phyloP scores from a whole-genome alignment of 2,888 invertebrate genomes.

The Automeris io region DNA sequence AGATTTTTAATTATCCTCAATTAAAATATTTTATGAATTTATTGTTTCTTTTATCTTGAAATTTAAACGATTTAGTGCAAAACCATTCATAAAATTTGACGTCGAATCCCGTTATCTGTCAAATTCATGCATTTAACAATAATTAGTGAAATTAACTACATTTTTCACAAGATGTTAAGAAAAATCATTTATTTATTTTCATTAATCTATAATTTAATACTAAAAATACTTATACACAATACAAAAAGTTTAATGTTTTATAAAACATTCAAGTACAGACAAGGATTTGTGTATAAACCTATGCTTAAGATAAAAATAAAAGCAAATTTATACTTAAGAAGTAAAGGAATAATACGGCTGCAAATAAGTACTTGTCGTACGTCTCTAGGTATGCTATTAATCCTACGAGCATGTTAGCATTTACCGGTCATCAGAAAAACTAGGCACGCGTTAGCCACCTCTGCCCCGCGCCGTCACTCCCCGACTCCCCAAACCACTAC shows the following conservation, averaged over 20 bases:
- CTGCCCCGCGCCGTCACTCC: constrained; percentile 33
- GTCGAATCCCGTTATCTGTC: no score
- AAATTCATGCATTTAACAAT: no score
- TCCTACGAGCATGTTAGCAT: constrained; percentile 25
- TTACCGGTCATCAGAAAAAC: constrained; percentile 64
- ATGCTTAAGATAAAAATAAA: constrained; percentile 1
- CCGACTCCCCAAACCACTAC: constrained; percentile 39
- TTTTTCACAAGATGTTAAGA: no score
- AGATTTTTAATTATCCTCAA: neutral
- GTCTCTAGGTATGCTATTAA: constrained; percentile 24
- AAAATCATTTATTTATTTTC: no score
- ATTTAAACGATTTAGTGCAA: no score
- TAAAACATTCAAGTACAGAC: neutral
- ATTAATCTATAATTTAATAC: no score
- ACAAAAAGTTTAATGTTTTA: no score
- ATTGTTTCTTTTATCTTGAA: neutral
- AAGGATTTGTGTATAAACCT: neutral
- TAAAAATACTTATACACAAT: no score
- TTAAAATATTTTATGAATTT: neutral
- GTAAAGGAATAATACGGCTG: neutral
- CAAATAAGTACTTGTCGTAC: constrained; percentile 16
- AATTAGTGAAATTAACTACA: no score
- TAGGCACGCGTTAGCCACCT: constrained; percentile 61
- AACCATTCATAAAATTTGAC: no score
- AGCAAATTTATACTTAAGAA: constrained; percentile 1